Conservation (phyloP, 2,888 invertebrate species). For the Ypsolopha scabrella region DNA sequence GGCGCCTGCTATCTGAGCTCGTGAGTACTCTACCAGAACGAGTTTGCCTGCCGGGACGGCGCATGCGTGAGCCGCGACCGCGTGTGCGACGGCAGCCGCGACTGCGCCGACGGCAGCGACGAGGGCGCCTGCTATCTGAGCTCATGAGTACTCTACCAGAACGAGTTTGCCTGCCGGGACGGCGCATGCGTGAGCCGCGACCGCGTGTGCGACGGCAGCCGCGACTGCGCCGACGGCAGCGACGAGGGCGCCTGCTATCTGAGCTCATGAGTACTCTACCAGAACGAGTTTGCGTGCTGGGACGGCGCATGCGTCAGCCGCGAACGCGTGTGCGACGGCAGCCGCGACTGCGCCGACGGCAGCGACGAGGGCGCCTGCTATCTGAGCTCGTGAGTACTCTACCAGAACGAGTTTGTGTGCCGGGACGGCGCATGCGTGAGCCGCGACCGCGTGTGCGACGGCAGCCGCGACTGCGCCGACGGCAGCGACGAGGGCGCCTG, state of each 20-base stretch:
- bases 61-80: conserved; percentile 19
- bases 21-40: neutral
- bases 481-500: conserved; percentile 21
- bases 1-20: neutral
- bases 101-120: conserved; percentile 28
- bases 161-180: too few species aligned
- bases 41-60: conserved; percentile 9
- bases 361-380: conserved; percentile 20
- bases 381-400: neutral
- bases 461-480: conserved; percentile 1
- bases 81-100: conserved; percentile 23
- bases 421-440: conserved; percentile 22
- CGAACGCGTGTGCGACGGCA: conserved; percentile 23
- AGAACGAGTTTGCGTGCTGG: neutral
- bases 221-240: conserved; percentile 8
- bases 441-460: conserved; percentile 22
- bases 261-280: neutral
- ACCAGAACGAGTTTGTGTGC: too few species aligned
- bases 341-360: conserved; percentile 3
- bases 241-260: conserved; percentile 19
- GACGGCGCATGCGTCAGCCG: conserved; percentile 19
- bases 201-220: conserved; percentile 23
- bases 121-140: conserved; percentile 17
- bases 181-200: conserved; percentile 19
- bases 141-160: conserved; percentile 16